Evolutionary conservation across 2,888 invertebrate genomes (phyloP).

Genomic region (Diadegma fenestrale): DNA sequence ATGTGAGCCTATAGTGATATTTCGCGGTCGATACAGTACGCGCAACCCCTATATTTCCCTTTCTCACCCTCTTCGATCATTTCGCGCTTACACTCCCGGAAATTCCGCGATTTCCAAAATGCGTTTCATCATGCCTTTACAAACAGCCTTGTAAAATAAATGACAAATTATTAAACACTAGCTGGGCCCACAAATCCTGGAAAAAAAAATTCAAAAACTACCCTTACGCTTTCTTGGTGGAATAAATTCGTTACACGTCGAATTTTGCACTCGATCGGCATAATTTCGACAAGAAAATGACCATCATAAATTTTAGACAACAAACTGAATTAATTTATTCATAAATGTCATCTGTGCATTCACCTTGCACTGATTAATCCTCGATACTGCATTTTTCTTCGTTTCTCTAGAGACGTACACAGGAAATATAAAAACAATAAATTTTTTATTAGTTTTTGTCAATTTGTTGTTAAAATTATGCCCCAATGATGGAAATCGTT

Average conservation of each 20-base stretch:
- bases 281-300: background rate
- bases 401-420: background rate
- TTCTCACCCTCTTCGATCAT: slow-evolving; percentile 53
- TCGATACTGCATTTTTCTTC: background rate
- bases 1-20: slow-evolving; percentile 45
- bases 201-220: background rate
- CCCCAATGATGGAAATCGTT: too few species aligned
- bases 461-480: background rate
- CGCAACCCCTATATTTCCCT: slow-evolving; percentile 21
- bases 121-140: slow-evolving; percentile 51
- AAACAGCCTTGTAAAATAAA: background rate
- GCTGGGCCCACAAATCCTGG: background rate
- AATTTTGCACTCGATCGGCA: background rate
- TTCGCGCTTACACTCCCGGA: slow-evolving; percentile 78
- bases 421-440: background rate
- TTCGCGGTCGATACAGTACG: slow-evolving; percentile 68
- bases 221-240: background rate
- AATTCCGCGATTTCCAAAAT: slow-evolving; percentile 83
- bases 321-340: background rate
- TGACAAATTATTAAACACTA: background rate
- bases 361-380: background rate
- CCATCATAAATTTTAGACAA: background rate
- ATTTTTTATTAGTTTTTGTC: background rate
- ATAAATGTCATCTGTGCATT: background rate
- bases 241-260: background rate